These are phyloP conservation scores for Alentia gelatinosa DNA, from an alignment of 2,888 invertebrate species.

Conservation along the genomic window DNA sequence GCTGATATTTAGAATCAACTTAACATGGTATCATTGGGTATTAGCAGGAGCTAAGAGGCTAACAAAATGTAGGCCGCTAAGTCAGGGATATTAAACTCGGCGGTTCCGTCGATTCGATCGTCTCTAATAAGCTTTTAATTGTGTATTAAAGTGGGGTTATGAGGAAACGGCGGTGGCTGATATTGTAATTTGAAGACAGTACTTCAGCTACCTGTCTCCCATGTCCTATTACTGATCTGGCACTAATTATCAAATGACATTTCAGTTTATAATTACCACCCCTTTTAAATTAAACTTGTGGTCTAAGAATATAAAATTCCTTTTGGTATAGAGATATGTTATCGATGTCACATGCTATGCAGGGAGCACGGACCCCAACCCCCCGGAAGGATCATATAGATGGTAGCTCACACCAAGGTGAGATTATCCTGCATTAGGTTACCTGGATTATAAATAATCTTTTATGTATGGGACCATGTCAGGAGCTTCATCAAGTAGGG, in stretches of 20 bases:
- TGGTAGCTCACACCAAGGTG: background rate
- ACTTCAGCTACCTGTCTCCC: background rate
- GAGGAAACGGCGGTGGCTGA: background rate
- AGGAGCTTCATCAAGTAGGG: background rate
- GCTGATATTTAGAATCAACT: slow-evolving; percentile 53
- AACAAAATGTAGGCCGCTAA: slow-evolving; percentile 36
- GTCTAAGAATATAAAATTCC: no score
- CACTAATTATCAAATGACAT: background rate
- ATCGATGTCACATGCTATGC: no score
- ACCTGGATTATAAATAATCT: background rate
- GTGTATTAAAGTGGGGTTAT: background rate
- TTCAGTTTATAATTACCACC: background rate
- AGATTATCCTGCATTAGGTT: background rate
- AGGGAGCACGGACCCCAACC: no score
- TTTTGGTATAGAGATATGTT: no score
- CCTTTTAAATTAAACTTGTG: background rate
- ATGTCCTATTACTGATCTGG: background rate
- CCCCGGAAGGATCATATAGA: no score
- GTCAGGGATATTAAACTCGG: slow-evolving; percentile 17
- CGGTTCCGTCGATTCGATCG: background rate
- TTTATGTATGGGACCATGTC: background rate
- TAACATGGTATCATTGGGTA: slow-evolving; percentile 51
- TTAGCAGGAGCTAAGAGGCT: slow-evolving; percentile 16
- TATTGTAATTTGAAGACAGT: no score
- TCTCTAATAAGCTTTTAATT: slow-evolving; percentile 3